Base-by-base conservation (phyloP, 2,888 invertebrate species). In the Eristalinus sepulchralis region DNA sequence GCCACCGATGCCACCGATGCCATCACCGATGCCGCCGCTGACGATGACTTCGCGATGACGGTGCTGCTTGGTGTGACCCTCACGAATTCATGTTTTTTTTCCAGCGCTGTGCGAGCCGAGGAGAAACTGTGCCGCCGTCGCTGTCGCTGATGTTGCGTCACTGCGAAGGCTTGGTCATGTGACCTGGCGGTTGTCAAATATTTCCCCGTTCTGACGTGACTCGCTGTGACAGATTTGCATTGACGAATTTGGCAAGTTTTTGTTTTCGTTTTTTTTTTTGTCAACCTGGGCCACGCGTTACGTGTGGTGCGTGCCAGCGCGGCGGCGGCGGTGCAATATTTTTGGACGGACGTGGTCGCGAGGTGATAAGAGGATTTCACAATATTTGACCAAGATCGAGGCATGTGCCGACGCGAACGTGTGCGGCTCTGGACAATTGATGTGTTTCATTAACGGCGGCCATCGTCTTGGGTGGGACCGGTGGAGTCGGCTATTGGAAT, bases 241-340 rank as follows among this genome's bases (percentile, higher is more conserved):
- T 79, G 76, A 72, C 76, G 82, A 36, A 55, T 77, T 36, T 76
- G 66, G 47, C 76, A 77, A 62, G 71, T 62, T 82, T 82, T 53
- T 36, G 22, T 39, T 53, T 39, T 39, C n/a, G 55, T 10, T 55
- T 55, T 55, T 20, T 55, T 57, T 57, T 24, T 27, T 27, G 27
- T 10, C 39, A n/a, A 39, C n/a, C 1, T 57, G 57, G 10, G 57
- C 1, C 17, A 68, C 59, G 22, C 8, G 63, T 63, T 36, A 22
- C 63, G 60, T 33, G 63, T 68, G 68, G 57, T 75, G n/a, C 47
- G 60, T 71, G 64, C 24, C 47, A 59, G 64, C 22, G 64, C 22
- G 27, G 5, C 27, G 27, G 5, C 27, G 27, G 27, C 47, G 4
- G 17, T 6, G 47, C 17, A 1, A 11, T 4, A 34, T 34, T 9